phyloP scores from a whole-genome alignment of 1,140 invertebrate species.

The Lasaia peninsularis region DNA sequence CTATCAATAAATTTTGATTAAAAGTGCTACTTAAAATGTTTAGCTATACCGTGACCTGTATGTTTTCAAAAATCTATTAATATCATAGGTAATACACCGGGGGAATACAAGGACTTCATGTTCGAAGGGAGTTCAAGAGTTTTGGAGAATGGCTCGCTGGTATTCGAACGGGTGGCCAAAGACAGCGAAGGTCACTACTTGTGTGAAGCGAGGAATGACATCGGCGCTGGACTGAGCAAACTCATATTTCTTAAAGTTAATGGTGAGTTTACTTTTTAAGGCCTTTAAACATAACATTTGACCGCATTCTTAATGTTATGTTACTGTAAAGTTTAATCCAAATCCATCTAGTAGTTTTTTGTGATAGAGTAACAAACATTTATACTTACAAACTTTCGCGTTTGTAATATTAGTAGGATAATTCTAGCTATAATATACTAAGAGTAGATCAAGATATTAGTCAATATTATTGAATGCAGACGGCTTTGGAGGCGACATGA shows the following conservation, averaged over 20 bases:
- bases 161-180: slow-evolving; percentile 88
- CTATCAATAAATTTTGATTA: no score
- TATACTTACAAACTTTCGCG: no score
- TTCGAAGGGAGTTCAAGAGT: slow-evolving; percentile 86
- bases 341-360: no score
- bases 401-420: no score
- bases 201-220: slow-evolving; percentile 94
- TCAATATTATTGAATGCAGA: neutral
- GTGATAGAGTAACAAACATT: no score
- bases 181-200: slow-evolving; percentile 93
- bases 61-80: slow-evolving; percentile 71
- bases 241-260: slow-evolving; percentile 93
- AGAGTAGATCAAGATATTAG: neutral
- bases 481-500: neutral
- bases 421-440: no score
- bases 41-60: no score
- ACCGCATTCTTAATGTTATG: no score
- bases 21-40: no score
- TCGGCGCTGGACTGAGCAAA: slow-evolving; percentile 92
- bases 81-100: slow-evolving; percentile 82
- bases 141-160: slow-evolving; percentile 88
- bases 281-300: no score
- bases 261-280: slow-evolving; percentile 77
- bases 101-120: slow-evolving; percentile 91
- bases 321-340: no score